Evolutionary conservation across 2,888 invertebrate species (phyloP).

Genomic region (Agrypnus murinus): DNA sequence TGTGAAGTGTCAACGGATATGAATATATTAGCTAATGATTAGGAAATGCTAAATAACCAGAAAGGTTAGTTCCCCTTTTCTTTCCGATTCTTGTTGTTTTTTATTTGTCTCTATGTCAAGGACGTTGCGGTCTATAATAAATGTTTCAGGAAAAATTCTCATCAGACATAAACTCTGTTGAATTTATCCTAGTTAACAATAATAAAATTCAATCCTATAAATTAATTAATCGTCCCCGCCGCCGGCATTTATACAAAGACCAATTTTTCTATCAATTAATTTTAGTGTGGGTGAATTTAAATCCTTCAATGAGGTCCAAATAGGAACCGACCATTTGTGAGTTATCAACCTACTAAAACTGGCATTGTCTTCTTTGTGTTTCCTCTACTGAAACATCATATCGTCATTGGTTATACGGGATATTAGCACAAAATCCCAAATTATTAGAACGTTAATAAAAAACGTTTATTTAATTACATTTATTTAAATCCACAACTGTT

Average conservation of each 20-base stretch:
- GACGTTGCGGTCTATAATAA: background rate
- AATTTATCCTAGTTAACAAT: background rate
- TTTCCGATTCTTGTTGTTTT: background rate
- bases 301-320: constrained; percentile 62
- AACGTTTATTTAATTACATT: no score
- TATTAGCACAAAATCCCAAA: no score
- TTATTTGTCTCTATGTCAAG: no score
- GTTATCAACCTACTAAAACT: constrained; percentile 58
- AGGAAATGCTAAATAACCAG: constrained; percentile 37
- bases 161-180: no score
- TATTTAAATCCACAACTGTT: no score
- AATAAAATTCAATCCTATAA: constrained; percentile 40
- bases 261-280: constrained; percentile 63
- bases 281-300: constrained; percentile 63
- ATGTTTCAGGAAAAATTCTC: background rate
- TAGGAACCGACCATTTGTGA: constrained; percentile 64
- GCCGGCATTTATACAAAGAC: constrained; percentile 60
- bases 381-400: constrained; percentile 53
- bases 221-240: constrained; percentile 53
- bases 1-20: constrained; percentile 47
- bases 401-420: background rate
- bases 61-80: constrained; percentile 33
- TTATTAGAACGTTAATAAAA: no score
- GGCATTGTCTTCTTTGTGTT: constrained; percentile 60
- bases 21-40: constrained; percentile 41